Percentiles rank a stretch among this genome's conserved stretches.
These are phyloP conservation scores for Hippasteria phrygiana DNA, from an alignment of 53 echinoderm and acorn worm species.

Conservation along the genomic window DNA sequence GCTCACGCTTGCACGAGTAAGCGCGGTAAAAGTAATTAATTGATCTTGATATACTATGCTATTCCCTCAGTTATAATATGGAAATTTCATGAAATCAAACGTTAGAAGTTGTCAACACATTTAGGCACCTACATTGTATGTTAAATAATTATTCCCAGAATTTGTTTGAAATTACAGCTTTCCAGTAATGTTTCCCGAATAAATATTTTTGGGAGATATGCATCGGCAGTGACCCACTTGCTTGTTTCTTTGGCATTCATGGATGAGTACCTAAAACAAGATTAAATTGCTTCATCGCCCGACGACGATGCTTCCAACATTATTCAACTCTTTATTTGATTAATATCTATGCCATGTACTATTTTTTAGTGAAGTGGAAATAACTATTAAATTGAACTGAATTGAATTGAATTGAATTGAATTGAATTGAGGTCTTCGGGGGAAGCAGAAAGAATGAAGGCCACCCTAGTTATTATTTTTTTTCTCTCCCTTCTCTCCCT, in stretches of 20 bases:
- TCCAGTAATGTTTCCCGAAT: too few relatives aligned
- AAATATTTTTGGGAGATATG: too few relatives aligned
- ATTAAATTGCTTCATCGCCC: neutral
- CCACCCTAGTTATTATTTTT: neutral
- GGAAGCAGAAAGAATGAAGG: neutral
- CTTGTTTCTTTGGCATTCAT: neutral
- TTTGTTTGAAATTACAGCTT: too few relatives aligned
- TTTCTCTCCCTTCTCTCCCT: neutral
- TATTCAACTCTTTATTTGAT: neutral
- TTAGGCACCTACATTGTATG: too few relatives aligned
- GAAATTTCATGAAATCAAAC: too few relatives aligned
- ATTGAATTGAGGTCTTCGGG: neutral
- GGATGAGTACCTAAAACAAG: neutral
- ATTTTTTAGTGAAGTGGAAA: neutral
- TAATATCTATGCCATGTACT: neutral
- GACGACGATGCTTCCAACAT: neutral
- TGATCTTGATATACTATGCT: too few relatives aligned
- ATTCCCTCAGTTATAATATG: too few relatives aligned
- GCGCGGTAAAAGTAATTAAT: too few relatives aligned
- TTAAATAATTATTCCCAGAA: too few relatives aligned
- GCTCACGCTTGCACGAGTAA: too few relatives aligned
- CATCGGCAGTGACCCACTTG: neutral
- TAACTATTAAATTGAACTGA: neutral
- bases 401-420: conserved; percentile 16
- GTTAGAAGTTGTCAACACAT: too few relatives aligned